phyloP scores from a whole-genome alignment of 2,113 vertebrate species.

The Microcebus ravelobensis region DNA sequence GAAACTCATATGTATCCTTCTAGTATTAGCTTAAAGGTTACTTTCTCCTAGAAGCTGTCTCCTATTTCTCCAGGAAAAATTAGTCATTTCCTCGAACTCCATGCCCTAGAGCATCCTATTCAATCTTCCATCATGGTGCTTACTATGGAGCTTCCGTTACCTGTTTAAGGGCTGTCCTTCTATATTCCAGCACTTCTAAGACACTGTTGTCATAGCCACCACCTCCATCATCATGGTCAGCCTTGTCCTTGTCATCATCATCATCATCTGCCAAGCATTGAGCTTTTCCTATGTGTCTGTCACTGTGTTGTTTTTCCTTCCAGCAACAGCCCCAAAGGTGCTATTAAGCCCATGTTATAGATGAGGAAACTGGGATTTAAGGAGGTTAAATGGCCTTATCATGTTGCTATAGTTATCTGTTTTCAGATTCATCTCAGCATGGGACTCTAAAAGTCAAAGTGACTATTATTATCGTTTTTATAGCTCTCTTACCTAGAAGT shows the following conservation, averaged over 20 bases:
- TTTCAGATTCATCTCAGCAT: background rate
- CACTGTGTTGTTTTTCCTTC: background rate
- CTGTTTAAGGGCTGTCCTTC: background rate
- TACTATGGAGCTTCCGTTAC: too few relatives aligned
- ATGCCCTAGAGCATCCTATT: background rate
- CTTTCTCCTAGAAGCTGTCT: background rate
- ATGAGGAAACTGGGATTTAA: background rate
- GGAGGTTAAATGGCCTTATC: background rate
- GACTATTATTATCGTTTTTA: background rate
- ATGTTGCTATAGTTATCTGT: background rate
- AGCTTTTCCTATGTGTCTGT: background rate
- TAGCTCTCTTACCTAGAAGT: background rate
- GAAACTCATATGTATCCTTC: background rate
- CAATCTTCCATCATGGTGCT: background rate
- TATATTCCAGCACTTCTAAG: background rate
- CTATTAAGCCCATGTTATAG: background rate
- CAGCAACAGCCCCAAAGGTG: background rate
- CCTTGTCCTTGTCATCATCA: background rate
- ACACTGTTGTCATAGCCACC: background rate
- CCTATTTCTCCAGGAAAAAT: background rate
- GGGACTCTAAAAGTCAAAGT: background rate
- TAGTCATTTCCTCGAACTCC: background rate
- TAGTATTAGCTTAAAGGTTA: background rate
- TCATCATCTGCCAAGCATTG: background rate
- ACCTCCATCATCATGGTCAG: rapidly evolving